Evolutionary conservation across 2,888 invertebrate species (phyloP), one percentile per base, ranked within the genome.

Genomic region (Galerucella calmariensis): DNA sequence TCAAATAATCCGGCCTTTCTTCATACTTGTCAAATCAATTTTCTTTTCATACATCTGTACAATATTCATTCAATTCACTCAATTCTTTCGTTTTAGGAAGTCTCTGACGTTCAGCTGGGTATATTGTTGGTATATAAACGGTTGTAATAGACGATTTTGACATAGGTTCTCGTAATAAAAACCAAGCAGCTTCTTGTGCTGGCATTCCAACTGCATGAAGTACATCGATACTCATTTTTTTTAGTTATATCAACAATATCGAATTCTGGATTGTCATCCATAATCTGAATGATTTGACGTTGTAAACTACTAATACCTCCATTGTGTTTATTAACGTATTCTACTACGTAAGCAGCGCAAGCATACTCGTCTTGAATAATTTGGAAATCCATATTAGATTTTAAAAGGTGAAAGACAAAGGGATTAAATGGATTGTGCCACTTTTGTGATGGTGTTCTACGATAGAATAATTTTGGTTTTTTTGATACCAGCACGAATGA

Each of bases 101-200:
- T 73, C 84, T 77, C 61, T 82, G 84, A 68, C 88, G 81, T 77
- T 88, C 87, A 59, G 80, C 67, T 0, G 88, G 87, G 85, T 84
- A 86, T 20, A 84, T 77, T 46, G 86, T 87, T 51, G 85, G 83
- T 5, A 87, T 87, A 79, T 84, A 85, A 63, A 82, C 82, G 70
- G 86, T 73, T 61, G 77, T 73, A 59, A 73, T 62, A 8, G 84
- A 85, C 72, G 82, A 68, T 78, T 85, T 81, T 16, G 84, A 84
- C 88, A 88, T 88, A 11, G 87, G 86, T 75, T 87, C 81, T 46
- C 87, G 79, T 63, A 89, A 75, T 2, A 88, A 75, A 83, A 84
- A 88, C 87, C 87, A 88, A 70, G 88, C 88, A 27, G 68, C 68
- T 56, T 68, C 68, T n/a, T 58, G 68, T 68, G 56, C 68, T 27